Evolutionary conservation across 1,140 invertebrate species (phyloP), one percentile per base, ranked within the genome.

Genomic region (honey bee (Apis mellifera)): DNA sequence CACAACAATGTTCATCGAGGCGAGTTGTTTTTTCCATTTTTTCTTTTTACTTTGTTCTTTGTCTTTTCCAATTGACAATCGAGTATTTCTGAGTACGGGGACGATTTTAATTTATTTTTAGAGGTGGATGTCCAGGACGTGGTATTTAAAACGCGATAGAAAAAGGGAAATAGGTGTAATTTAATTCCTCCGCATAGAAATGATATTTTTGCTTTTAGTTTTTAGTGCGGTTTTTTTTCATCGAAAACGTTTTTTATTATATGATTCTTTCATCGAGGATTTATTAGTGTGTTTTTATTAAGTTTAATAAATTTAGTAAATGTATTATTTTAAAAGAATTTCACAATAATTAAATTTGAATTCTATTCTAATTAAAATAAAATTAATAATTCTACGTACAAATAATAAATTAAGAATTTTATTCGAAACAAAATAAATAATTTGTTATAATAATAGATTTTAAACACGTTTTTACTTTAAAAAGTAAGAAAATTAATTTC

Each of bases 1-100:
- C 70, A 87, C 84, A 86, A 87, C 72, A 23, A 17, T 57, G 12
- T 21, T 15, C 42, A 2, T 15, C 19, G 52, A 23, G 50, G 52
- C 23, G 48, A 60, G 42, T 23, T 52, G n/a, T 12, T 54, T 32
- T 69, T 54, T n/a, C n/a, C 32, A 42, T 42, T 48, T 12, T 59
- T 57, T 50, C 42, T 17, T 50, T 57, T 1, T 8, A 23, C 50
- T n/a, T n/a, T n/a, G 13, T 55, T 68, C 32, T 26, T 23, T 26
- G 69, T 26, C 50, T 54, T 71, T 71, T 71, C 54, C 26, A 71
- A 71, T 71, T 54, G 69, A 71, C 69, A 71, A 54, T 71, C 69
- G 17, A 54, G n/a, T n/a, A n/a, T 1, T 54, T 26, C 50, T 23
- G 15, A 52, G n/a, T n/a, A 70, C 8, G 5, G 69, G 17, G 12